Evolutionary conservation across 2,113 vertebrate genomes (phyloP).

Genomic region (Micronycteris hirsuta): DNA sequence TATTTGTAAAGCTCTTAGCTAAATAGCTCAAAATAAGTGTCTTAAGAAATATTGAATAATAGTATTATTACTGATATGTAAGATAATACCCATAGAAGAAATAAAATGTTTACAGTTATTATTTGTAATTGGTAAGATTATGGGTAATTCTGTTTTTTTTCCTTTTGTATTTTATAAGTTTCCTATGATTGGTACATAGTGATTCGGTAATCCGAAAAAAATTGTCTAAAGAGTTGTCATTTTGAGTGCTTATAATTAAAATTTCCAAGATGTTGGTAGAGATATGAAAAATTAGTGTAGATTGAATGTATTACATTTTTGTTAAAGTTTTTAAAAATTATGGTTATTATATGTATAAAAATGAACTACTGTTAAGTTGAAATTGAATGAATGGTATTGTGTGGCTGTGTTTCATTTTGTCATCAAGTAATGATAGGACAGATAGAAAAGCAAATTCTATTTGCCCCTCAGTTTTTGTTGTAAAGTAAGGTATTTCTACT

Average conservation of each 20-base stretch:
- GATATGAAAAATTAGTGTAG: neutral
- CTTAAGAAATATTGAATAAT: neutral
- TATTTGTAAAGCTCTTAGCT: constrained; percentile 5
- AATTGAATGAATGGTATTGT: constrained; percentile 22
- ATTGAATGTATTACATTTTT: neutral
- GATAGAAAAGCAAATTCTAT: neutral
- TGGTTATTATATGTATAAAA: neutral
- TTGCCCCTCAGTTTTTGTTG: neutral
- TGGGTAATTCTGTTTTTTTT: neutral
- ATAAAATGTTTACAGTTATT: neutral
- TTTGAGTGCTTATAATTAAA: constrained; percentile 9
- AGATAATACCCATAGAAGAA: neutral
- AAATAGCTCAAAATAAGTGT: neutral
- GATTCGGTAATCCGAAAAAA: constrained; percentile 26
- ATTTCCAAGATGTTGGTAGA: neutral
- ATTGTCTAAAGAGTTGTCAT: neutral
- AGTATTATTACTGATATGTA: neutral
- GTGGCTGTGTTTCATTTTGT: constrained; percentile 22
- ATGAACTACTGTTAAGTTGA: neutral
- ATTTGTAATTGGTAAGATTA: neutral
- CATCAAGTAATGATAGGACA: neutral
- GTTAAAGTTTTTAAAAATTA: neutral
- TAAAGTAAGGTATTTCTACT: neutral
- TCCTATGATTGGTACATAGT: neutral
- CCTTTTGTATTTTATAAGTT: constrained; percentile 6